Evolutionary conservation across 2,888 invertebrate genomes (phyloP).

Genomic region (Gonocerus acuteangulatus): DNA sequence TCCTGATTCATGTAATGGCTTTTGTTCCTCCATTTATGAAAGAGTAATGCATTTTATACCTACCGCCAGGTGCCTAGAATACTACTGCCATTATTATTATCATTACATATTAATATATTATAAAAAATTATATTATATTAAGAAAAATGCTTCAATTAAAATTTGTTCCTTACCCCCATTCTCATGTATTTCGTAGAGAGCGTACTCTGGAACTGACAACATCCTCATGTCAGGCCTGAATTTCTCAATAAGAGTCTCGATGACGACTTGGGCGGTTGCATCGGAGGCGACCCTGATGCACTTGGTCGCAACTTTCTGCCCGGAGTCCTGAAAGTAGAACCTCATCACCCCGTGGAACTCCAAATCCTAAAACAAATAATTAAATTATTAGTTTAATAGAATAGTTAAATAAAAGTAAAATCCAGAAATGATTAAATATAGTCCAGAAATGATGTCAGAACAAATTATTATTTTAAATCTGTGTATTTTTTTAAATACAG

Average conservation of each 20-base stretch:
- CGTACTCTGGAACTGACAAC: conserved; percentile 61
- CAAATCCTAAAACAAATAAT: conserved; percentile 68
- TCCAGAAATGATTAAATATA: too few relatives aligned
- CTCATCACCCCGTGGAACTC: conserved; percentile 99
- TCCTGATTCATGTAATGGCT: too few relatives aligned
- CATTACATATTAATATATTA: neutral
- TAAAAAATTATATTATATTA: neutral
- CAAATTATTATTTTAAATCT: too few relatives aligned
- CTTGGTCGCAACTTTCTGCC: conserved; percentile 97
- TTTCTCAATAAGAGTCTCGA: conserved; percentile 95
- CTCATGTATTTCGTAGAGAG: conserved; percentile 64
- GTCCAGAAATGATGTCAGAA: too few relatives aligned
- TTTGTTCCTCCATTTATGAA: too few relatives aligned
- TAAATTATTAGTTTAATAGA: too few relatives aligned
- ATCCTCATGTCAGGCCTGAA: conserved; percentile 99
- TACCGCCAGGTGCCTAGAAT: too few relatives aligned
- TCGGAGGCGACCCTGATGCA: conserved; percentile 96
- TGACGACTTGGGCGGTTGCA: conserved; percentile 91
- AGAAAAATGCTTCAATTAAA: too few relatives aligned
- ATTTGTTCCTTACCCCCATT: conserved; percentile 56
- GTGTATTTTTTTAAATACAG: too few relatives aligned
- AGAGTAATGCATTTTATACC: too few relatives aligned
- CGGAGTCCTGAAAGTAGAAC: conserved; percentile 98
- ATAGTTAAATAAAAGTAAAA: neutral
- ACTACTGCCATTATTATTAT: too few relatives aligned